These are phyloP conservation scores for Craniophora ligustri DNA, from an alignment of 2,888 invertebrate species.

Conservation along the genomic window DNA sequence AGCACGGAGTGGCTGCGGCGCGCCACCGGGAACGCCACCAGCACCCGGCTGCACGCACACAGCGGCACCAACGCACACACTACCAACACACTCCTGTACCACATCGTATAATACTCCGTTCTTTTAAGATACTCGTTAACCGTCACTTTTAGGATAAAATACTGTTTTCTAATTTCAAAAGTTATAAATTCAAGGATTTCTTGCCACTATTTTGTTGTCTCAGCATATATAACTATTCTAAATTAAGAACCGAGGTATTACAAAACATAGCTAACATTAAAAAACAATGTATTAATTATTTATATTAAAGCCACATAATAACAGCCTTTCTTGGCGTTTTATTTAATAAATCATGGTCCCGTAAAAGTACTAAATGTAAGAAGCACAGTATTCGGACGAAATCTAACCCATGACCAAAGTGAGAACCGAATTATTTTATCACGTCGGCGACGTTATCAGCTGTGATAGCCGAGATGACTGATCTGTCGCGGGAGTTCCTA, in stretches of 20 bases:
- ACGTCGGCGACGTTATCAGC: slow-evolving; percentile 5
- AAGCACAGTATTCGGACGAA: too few species aligned
- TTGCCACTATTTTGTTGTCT: too few species aligned
- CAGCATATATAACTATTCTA: too few species aligned
- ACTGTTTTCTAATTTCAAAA: too few species aligned
- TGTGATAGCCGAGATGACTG: slow-evolving; percentile 36
- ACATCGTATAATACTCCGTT: slow-evolving; percentile 8
- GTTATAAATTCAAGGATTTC: too few species aligned
- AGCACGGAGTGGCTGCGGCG: slow-evolving; percentile 62
- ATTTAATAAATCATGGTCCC: too few species aligned
- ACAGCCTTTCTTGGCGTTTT: too few species aligned
- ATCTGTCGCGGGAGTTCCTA: slow-evolving; percentile 24
- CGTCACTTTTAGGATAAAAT: background rate
- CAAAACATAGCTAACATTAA: too few species aligned
- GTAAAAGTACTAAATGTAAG: background rate
- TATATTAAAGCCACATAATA: too few species aligned
- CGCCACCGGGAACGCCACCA: slow-evolving; percentile 67
- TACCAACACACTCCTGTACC: slow-evolving; percentile 23
- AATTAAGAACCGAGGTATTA: too few species aligned
- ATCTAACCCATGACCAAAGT: slow-evolving; percentile 11
- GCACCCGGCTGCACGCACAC: slow-evolving; percentile 46
- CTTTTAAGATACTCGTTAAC: background rate
- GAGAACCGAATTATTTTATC: background rate
- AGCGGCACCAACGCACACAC: slow-evolving; percentile 32
- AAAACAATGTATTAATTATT: too few species aligned